Evolutionary conservation across 2,113 vertebrate species (phyloP), one percentile per base, ranked within the genome.

Genomic region (Sylvietta virens): DNA sequence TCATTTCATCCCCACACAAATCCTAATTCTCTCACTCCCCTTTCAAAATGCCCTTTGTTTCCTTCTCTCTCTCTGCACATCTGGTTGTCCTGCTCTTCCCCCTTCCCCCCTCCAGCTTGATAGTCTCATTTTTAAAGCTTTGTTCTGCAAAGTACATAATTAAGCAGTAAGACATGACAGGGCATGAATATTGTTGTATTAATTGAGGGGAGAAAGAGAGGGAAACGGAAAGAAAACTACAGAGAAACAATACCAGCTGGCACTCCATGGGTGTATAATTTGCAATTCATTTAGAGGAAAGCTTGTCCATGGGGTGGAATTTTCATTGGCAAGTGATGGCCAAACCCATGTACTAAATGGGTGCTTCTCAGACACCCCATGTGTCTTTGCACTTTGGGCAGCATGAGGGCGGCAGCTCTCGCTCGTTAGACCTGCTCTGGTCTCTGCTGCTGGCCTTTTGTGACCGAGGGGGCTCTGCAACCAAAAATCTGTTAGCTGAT

Each of bases 51-150:
- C 45, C 81, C 54, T 95, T 95, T 91, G 84, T 95, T 89, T 76
- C n/a, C 45, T 39, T 67, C 42, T 35, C 58, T 39, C 45, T 67
- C 21, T 83, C 53, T 57, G 45, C 88, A 92, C 96, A 96, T 95
- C 96, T 97, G 94, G 88, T 81, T 93, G 85, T 93, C 88, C 67
- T 82, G 31, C 42, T 91, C 57, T 91, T 51, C 56, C 16, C n/a
- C 37, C 64, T 70, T 39, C 57, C 81, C 77, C 42, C 53, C 54
- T 93, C 62, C 62, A 80, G 40, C 74, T 54, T 70, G 89, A 94
- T 90, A 82, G 89, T 96, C 84, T 95, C 81, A 92, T 94, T 95
- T 95, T 91, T 94, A 95, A 85, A 76, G 91, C 94, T 97, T 87
- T 90, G 58, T 97, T 92, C 91, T 6, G 3, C 91, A 89, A 95